These are phyloP conservation scores for Upupa epops DNA, from an alignment of 2,113 vertebrate species.

Conservation along the genomic window DNA sequence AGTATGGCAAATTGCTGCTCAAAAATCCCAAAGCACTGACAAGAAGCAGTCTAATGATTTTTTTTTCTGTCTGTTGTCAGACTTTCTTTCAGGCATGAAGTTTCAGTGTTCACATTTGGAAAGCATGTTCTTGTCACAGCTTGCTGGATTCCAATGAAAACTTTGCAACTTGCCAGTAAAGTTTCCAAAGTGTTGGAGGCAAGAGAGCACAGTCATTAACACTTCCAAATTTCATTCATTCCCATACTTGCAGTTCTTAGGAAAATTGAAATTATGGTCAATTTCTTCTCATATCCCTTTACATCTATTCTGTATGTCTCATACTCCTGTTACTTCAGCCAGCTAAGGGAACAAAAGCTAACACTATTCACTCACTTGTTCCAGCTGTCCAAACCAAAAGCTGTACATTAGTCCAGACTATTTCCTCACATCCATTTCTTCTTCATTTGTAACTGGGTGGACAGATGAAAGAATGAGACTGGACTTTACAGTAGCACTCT, in stretches of 20 bases:
- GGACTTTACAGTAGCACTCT: neutral
- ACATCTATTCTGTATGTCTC: neutral
- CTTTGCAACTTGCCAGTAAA: constrained; percentile 58
- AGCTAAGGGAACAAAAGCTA: neutral
- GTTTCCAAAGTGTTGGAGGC: constrained; percentile 8
- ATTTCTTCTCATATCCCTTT: constrained; percentile 31
- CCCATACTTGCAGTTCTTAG: constrained; percentile 5
- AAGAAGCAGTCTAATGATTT: constrained; percentile 28
- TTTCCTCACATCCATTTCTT: constrained; percentile 6
- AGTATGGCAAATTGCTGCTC: neutral
- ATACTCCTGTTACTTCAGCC: neutral
- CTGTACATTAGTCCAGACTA: neutral
- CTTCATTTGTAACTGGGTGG: neutral
- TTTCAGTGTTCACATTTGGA: constrained; percentile 49
- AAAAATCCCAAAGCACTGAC: constrained; percentile 17
- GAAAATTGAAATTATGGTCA: neutral
- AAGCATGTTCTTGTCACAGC: constrained; percentile 35
- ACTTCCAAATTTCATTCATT: constrained; percentile 27
- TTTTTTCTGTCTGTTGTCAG: constrained; percentile 42
- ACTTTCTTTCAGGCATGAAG: constrained; percentile 52
- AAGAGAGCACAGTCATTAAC: constrained; percentile 10
- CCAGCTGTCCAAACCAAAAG: neutral
- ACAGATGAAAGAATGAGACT: neutral
- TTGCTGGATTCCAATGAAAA: constrained; percentile 19
- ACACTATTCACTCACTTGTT: neutral